Conservation (phyloP, 2,888 invertebrate species). For the Trachelus tabidus region DNA sequence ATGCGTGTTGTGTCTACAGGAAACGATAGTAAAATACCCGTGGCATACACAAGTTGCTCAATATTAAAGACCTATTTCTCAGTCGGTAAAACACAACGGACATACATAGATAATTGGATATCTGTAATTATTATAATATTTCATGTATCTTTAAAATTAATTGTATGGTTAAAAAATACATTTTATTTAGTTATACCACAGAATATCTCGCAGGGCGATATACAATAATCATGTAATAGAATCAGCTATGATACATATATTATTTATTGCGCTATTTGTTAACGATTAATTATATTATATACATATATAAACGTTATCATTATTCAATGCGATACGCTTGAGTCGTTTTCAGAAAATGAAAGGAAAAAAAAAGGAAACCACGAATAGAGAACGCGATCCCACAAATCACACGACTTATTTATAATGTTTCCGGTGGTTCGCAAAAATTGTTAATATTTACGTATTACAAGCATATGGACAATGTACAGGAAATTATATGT, state of each 20-base stretch:
- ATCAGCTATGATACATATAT: conserved; percentile 1
- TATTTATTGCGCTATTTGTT: neutral
- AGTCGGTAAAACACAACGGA: neutral
- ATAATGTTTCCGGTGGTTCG: neutral
- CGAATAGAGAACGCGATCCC: neutral
- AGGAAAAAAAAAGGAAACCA: neutral
- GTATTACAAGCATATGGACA: conserved; percentile 62
- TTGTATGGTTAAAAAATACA: conserved; percentile 37
- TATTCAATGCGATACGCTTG: neutral
- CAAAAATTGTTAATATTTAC: neutral
- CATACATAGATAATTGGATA: too few species aligned
- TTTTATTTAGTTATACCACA: conserved; percentile 10
- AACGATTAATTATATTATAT: neutral
- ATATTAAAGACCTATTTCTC: neutral
- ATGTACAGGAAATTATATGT: conserved; percentile 57
- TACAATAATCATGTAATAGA: neutral
- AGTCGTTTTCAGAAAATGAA: neutral
- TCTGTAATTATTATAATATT: neutral
- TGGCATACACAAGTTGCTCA: neutral
- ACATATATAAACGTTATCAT: neutral
- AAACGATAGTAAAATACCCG: neutral
- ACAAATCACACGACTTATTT: neutral
- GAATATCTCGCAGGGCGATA: neutral
- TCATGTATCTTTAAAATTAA: conserved; percentile 24
- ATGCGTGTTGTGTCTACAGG: neutral